Percentiles rank a stretch among this genome's conserved stretches.
Evolutionary conservation across 2,888 invertebrate species (phyloP).

Genomic region (Leuctra nigra): DNA sequence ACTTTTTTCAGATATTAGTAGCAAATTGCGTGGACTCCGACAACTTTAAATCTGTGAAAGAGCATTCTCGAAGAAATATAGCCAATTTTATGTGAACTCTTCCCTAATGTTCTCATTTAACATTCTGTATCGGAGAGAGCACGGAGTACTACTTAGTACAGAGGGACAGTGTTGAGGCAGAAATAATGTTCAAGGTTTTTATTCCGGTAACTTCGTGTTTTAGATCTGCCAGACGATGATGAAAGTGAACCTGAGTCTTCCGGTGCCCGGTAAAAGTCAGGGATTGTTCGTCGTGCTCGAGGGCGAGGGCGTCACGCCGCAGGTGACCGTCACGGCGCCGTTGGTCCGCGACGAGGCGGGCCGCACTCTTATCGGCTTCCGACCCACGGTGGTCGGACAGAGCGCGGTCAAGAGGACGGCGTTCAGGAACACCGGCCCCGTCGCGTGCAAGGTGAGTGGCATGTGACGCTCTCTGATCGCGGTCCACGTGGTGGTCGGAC

Average conservation of each 20-base stretch:
- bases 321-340: conserved; percentile 39
- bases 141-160: too few relatives aligned
- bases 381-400: conserved; percentile 14
- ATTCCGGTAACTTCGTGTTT: conserved; percentile 20
- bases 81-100: too few relatives aligned
- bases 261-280: too few relatives aligned
- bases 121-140: too few relatives aligned
- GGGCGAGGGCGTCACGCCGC: conserved; percentile 43
- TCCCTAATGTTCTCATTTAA: too few relatives aligned
- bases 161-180: too few relatives aligned
- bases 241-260: conserved; percentile 33
- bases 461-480: too few relatives aligned
- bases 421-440: conserved; percentile 8
- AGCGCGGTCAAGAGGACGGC: conserved; percentile 3
- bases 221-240: conserved; percentile 35
- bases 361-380: conserved; percentile 3
- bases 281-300: conserved; percentile 36
- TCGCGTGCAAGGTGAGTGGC: conserved; percentile 15
- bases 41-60: too few relatives aligned
- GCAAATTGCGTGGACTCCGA: too few relatives aligned
- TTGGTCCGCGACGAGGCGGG: conserved; percentile 10
- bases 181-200: background rate
- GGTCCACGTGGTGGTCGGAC: too few relatives aligned
- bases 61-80: too few relatives aligned
- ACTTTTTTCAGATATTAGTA: too few relatives aligned